These are phyloP conservation scores for Coracopsis vasa DNA, from an alignment of 2,113 vertebrate genomes.

Conservation along the genomic window DNA sequence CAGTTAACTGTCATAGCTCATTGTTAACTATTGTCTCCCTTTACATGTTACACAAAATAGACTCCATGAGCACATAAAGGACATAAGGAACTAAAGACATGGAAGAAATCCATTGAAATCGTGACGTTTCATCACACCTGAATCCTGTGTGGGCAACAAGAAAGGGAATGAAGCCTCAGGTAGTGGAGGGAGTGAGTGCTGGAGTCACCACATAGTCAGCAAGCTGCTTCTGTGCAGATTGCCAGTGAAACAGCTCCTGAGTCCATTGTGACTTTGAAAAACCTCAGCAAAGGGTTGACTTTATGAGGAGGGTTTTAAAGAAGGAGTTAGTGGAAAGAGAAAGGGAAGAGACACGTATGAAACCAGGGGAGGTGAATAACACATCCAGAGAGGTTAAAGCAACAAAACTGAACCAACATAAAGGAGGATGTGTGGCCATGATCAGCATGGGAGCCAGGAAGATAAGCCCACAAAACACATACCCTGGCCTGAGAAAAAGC, in stretches of 20 bases:
- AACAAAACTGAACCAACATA: neutral
- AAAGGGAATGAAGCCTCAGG: neutral
- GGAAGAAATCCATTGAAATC: neutral
- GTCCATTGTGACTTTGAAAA: neutral
- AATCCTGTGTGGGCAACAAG: neutral
- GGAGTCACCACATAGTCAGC: neutral
- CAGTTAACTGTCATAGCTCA: neutral
- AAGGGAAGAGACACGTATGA: neutral
- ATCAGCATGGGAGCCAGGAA: neutral
- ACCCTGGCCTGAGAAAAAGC: neutral
- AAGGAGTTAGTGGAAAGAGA: neutral
- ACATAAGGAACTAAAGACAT: neutral
- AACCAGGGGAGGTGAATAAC: neutral
- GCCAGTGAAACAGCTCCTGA: neutral
- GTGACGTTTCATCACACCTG: neutral
- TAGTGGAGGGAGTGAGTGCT: neutral
- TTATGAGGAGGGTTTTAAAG: neutral
- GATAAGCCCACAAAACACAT: neutral
- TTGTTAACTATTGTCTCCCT: neutral
- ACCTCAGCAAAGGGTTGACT: neutral
- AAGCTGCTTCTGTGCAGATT: neutral
- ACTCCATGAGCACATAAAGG: neutral
- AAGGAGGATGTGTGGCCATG: accelerated
- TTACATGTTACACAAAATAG: neutral
- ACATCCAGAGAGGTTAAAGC: neutral